Evolutionary conservation across 2,888 invertebrate species (phyloP).

Genomic region (Bedellia somnulentella): DNA sequence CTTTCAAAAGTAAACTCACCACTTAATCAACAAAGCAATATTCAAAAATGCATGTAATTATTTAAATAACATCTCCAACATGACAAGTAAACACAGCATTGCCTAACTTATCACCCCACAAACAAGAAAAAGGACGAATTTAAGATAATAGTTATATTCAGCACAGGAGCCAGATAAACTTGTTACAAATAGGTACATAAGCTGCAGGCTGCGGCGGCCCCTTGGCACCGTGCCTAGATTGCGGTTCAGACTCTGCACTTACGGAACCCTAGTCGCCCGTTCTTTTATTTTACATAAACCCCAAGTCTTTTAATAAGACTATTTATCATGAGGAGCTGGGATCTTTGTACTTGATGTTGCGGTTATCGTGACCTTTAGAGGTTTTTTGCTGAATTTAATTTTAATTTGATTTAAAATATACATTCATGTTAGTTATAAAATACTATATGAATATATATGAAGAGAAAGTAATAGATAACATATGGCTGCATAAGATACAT

Average conservation of each 20-base stretch:
- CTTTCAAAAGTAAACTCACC: background rate
- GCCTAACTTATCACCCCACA: background rate
- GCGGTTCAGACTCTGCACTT: constrained; percentile 21
- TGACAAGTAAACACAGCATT: background rate
- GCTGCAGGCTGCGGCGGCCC: constrained; percentile 1
- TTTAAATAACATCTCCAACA: background rate
- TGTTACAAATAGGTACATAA: constrained; percentile 5
- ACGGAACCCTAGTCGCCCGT: constrained; percentile 16
- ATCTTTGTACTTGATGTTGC: background rate
- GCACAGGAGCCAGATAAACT: constrained; percentile 1
- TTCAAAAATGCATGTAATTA: background rate
- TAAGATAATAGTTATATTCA: background rate
- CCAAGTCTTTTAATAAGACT: constrained; percentile 6
- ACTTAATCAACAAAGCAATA: background rate
- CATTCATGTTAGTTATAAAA: background rate
- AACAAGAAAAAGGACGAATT: background rate
- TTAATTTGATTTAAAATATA: background rate
- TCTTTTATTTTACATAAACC: constrained; percentile 30
- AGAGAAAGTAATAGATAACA: background rate
- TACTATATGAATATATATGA: background rate
- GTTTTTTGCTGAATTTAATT: background rate
- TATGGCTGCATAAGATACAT: background rate
- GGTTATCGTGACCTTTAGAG: background rate
- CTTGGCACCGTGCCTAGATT: constrained; percentile 24
- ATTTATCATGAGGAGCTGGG: background rate